A percentile compares a stretch with the other conserved stretches of the same genome.
phyloP scores from a whole-genome alignment of 1,140 invertebrate species.

The Halesus radiatus region DNA sequence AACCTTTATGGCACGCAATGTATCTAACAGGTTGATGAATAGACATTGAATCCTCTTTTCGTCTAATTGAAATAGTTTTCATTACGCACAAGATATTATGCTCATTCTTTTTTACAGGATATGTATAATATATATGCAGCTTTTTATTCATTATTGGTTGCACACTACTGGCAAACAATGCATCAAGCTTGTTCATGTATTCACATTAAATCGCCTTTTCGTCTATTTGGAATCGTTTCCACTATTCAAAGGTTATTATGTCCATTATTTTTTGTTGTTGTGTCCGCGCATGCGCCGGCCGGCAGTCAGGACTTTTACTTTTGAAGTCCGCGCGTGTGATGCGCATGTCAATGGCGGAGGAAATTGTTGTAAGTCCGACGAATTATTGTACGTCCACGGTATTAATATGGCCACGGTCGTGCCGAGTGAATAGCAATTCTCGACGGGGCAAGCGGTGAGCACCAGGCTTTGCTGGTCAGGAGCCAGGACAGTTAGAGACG shows the following conservation, averaged over 20 bases:
- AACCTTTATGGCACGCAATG: no score
- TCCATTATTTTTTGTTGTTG: background rate
- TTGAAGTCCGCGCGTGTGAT: slow-evolving; percentile 34
- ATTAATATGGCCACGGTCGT: no score
- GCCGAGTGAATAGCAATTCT: no score
- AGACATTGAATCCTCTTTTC: no score
- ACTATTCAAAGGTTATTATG: slow-evolving; percentile 19
- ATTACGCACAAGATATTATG: no score
- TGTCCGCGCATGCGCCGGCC: slow-evolving; percentile 19
- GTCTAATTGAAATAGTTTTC: no score
- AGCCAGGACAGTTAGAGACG: no score
- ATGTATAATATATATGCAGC: no score
- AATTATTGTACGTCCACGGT: background rate
- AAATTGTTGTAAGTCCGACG: background rate
- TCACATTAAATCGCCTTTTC: background rate
- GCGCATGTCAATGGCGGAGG: slow-evolving; percentile 12
- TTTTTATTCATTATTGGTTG: background rate
- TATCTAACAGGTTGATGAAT: no score
- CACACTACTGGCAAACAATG: background rate
- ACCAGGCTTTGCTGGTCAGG: background rate
- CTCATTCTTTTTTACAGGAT: background rate
- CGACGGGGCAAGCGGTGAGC: background rate
- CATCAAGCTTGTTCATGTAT: background rate
- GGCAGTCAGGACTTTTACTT: slow-evolving; percentile 31
- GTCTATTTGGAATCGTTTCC: background rate